A percentile compares a stretch with the other conserved stretches of the same genome.
Evolutionary conservation across 1,140 invertebrate genomes (phyloP).

Genomic region (Bombus difficillimus): DNA sequence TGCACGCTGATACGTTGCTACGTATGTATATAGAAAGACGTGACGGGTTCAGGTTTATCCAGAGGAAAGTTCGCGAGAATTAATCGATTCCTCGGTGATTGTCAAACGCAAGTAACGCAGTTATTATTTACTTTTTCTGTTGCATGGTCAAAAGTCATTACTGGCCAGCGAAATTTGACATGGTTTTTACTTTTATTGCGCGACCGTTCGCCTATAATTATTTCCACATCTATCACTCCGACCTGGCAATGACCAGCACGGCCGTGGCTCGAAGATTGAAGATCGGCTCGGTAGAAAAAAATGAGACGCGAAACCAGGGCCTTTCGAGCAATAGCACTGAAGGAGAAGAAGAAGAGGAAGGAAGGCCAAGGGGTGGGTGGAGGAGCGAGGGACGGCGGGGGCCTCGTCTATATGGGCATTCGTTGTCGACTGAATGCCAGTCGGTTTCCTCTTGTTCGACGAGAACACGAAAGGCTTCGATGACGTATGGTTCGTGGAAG

Average conservation of each 20-base stretch:
- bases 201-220: slow-evolving; percentile 81
- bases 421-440: slow-evolving; percentile 70
- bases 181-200: slow-evolving; percentile 80
- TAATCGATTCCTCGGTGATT: neutral
- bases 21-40: too few species aligned
- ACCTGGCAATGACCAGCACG: slow-evolving; percentile 67
- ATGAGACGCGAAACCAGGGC: slow-evolving; percentile 72
- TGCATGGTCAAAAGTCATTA: slow-evolving; percentile 80
- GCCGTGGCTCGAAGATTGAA: slow-evolving; percentile 76
- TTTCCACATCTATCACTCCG: slow-evolving; percentile 82
- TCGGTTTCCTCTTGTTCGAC: slow-evolving; percentile 69
- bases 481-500: slow-evolving; percentile 71
- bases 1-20: too few species aligned
- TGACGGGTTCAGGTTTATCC: neutral
- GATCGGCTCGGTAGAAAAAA: slow-evolving; percentile 73
- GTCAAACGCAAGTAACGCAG: slow-evolving; percentile 42
- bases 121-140: slow-evolving; percentile 65
- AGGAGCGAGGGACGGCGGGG: slow-evolving; percentile 12
- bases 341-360: slow-evolving; percentile 44
- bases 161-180: slow-evolving; percentile 79
- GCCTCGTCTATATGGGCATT: slow-evolving; percentile 65
- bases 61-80: neutral
- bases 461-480: slow-evolving; percentile 70
- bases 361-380: neutral
- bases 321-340: slow-evolving; percentile 70